Conservation (phyloP, 2,797 vertebrate species). For the Lepilemur ruficaudatus region DNA sequence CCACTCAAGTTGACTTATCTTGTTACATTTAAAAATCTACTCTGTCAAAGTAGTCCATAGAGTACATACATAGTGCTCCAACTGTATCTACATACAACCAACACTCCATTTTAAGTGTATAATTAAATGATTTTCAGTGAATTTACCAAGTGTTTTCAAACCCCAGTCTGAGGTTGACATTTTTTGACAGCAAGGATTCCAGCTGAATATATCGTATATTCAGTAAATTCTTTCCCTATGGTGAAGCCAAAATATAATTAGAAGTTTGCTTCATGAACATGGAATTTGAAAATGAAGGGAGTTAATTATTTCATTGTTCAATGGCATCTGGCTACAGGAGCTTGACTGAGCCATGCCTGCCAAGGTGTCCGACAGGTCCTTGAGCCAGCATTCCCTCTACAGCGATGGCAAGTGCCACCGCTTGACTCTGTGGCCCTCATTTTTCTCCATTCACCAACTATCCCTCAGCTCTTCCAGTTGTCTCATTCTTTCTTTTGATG, state of each 20-base stretch:
- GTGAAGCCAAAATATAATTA: conserved; percentile 10
- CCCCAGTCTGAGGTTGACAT: background rate
- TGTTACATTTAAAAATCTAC: too few relatives aligned
- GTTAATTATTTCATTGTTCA: conserved; percentile 14
- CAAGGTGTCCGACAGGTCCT: background rate
- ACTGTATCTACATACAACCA: too few relatives aligned
- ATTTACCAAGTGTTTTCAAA: conserved; percentile 33
- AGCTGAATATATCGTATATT: background rate
- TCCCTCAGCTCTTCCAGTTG: background rate
- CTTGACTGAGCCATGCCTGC: background rate
- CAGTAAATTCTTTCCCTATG: background rate
- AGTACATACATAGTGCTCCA: too few relatives aligned
- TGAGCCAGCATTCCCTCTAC: background rate
- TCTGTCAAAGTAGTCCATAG: too few relatives aligned
- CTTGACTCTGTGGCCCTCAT: background rate
- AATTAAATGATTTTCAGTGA: too few relatives aligned
- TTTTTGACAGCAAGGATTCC: background rate
- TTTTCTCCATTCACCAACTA: background rate
- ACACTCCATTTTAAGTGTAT: too few relatives aligned
- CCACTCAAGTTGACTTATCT: too few relatives aligned
- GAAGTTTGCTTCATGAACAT: conserved; percentile 27
- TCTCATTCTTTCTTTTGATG: background rate
- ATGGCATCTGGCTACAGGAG: conserved; percentile 24
- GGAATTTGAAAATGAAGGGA: conserved; percentile 37
- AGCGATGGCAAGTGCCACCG: background rate